These are phyloP conservation scores for Nannobrachium achirus DNA, from an alignment of 2,113 vertebrate genomes.

Conservation along the genomic window DNA sequence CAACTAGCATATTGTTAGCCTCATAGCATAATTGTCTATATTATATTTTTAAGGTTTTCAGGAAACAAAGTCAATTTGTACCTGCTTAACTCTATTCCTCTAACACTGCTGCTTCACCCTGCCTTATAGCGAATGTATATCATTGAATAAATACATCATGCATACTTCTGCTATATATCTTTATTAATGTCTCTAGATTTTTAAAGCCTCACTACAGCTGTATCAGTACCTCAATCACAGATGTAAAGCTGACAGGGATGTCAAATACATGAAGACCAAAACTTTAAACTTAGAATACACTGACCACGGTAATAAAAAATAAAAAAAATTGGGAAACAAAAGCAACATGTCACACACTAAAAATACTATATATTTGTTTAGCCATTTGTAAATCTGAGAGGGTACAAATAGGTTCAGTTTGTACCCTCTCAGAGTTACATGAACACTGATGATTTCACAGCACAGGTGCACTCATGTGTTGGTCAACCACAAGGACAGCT, in stretches of 20 bases:
- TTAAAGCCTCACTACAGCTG: not conserved
- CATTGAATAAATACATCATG: no score
- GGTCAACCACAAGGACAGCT: constrained; percentile 1
- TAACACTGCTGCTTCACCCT: no score
- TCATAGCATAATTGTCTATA: no score
- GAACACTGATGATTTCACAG: no score
- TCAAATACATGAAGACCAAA: not conserved
- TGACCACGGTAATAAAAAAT: not conserved
- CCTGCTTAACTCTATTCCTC: no score
- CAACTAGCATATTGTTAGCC: not conserved
- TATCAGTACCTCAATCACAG: not conserved
- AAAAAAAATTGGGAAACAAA: not conserved
- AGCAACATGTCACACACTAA: not conserved
- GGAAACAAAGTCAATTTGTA: no score
- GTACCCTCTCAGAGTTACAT: no score
- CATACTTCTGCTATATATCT: no score
- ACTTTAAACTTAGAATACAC: not conserved
- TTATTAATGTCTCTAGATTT: not conserved
- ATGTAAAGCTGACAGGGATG: not conserved
- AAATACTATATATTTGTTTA: not conserved
- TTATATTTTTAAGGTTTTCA: no score
- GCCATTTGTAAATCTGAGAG: no score
- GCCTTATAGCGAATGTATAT: no score
- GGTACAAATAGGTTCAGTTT: no score
- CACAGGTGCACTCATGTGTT: not conserved